Conservation (phyloP, 1,140 invertebrate genomes). For the Philotrypesis tridentata region DNA sequence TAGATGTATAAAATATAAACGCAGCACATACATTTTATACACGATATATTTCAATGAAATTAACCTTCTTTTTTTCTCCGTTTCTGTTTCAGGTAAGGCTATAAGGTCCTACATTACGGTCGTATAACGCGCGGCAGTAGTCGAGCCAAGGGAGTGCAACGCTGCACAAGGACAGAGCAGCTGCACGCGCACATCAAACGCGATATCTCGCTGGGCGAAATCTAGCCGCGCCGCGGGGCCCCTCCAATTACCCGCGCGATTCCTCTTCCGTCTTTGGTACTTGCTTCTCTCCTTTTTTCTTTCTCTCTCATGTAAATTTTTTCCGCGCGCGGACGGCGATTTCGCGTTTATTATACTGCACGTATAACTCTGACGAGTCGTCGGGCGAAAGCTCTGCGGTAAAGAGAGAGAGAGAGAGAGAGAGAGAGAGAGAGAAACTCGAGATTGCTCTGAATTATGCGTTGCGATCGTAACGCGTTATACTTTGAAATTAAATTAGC, state of each 20-base stretch:
- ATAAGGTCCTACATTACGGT: too few relatives aligned
- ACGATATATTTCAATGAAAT: not conserved
- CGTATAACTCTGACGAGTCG: not conserved
- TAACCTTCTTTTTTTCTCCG: not conserved
- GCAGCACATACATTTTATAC: too few relatives aligned
- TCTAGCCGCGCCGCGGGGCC: not conserved
- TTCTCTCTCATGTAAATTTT: not conserved
- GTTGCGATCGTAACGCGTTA: too few relatives aligned
- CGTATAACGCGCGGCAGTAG: too few relatives aligned
- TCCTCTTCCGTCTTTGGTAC: not conserved
- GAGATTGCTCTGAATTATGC: too few relatives aligned
- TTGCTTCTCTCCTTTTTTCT: not conserved
- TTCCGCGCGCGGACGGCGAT: not conserved
- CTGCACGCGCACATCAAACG: not conserved
- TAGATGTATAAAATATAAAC: too few relatives aligned
- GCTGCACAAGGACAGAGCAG: not conserved
- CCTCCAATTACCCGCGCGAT: conserved; percentile 31
- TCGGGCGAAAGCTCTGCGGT: too few relatives aligned
- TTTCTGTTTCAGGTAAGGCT: conserved; percentile 34
- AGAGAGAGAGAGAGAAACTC: too few relatives aligned
- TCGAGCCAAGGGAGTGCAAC: too few relatives aligned
- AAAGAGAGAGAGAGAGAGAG: too few relatives aligned
- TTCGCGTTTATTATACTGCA: too few relatives aligned
- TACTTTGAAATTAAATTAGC: too few relatives aligned
- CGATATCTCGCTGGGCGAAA: not conserved